phyloP scores from a whole-genome alignment of 64 coral and sea anemone genomes.

The Montipora capricornis region DNA sequence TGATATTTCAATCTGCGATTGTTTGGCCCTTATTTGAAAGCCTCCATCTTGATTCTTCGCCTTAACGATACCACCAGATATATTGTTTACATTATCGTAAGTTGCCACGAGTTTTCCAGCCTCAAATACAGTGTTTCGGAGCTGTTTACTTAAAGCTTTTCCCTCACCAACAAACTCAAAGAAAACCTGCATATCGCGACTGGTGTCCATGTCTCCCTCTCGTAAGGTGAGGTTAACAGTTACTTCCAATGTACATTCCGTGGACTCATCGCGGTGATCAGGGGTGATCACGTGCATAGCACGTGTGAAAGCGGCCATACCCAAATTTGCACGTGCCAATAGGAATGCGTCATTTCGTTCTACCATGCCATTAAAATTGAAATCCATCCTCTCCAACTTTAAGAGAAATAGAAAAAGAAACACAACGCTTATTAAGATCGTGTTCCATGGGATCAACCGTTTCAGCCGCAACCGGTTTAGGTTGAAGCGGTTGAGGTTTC shows the following conservation, averaged over 20 bases:
- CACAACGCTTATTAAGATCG: neutral
- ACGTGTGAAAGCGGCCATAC: constrained; percentile 51
- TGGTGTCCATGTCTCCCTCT: neutral
- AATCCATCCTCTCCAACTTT: constrained; percentile 65
- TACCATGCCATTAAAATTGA: constrained; percentile 61
- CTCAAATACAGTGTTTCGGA: constrained; percentile 25
- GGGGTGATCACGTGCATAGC: constrained; percentile 37
- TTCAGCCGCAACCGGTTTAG: too few species aligned
- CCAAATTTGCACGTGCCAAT: constrained; percentile 47
- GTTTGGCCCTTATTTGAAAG: neutral
- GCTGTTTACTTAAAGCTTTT: constrained; percentile 1
- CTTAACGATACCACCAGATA: constrained; percentile 65
- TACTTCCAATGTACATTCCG: constrained; percentile 46
- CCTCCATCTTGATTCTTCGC: constrained; percentile 8
- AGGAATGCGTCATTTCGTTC: constrained; percentile 72
- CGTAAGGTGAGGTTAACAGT: constrained; percentile 5
- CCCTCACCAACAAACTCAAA: constrained; percentile 58
- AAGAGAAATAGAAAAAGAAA: neutral
- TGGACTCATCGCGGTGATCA: constrained; percentile 52
- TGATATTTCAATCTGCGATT: constrained; percentile 37
- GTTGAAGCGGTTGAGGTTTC: too few species aligned
- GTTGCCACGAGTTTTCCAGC: constrained; percentile 29
- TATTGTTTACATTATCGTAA: constrained; percentile 44
- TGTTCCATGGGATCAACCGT: too few species aligned
- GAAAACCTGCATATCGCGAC: constrained; percentile 34